Conservation (phyloP, 1,140 invertebrate species). For the Saccostrea echinata region DNA sequence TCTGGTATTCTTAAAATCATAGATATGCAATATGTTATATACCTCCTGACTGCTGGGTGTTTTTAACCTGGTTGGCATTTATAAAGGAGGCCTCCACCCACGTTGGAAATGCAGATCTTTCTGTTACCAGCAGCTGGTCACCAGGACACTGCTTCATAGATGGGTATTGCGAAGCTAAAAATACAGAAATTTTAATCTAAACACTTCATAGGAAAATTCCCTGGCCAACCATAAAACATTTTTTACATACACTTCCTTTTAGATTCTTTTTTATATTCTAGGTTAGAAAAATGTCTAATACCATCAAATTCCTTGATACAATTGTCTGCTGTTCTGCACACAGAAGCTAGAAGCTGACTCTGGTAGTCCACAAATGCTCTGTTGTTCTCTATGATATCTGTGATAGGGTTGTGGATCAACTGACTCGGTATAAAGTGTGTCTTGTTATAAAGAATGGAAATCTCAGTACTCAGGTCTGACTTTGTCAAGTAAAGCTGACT, state of each 20-base stretch:
- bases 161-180: slow-evolving; percentile 30
- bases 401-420: slow-evolving; percentile 45
- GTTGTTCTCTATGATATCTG: slow-evolving; percentile 39
- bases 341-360: slow-evolving; percentile 39
- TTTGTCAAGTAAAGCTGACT: slow-evolving; percentile 47
- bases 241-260: neutral
- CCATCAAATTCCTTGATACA: slow-evolving; percentile 32
- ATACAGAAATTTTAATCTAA: neutral
- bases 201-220: neutral
- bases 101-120: neutral
- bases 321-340: slow-evolving; percentile 13
- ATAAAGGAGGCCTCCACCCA: slow-evolving; percentile 42
- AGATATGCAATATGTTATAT: neutral
- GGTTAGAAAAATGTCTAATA: neutral
- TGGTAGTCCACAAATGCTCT: slow-evolving; percentile 46
- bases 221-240: neutral
- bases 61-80: neutral
- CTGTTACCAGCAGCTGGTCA: slow-evolving; percentile 38
- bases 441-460: slow-evolving; percentile 40
- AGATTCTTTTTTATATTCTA: too few relatives aligned
- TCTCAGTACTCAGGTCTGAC: slow-evolving; percentile 14
- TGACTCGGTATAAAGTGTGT: neutral
- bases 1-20: neutral
- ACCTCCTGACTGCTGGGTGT: slow-evolving; percentile 17
- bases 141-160: slow-evolving; percentile 15